Conservation (phyloP, 2,113 vertebrate species). For the Anhinga rufa region DNA sequence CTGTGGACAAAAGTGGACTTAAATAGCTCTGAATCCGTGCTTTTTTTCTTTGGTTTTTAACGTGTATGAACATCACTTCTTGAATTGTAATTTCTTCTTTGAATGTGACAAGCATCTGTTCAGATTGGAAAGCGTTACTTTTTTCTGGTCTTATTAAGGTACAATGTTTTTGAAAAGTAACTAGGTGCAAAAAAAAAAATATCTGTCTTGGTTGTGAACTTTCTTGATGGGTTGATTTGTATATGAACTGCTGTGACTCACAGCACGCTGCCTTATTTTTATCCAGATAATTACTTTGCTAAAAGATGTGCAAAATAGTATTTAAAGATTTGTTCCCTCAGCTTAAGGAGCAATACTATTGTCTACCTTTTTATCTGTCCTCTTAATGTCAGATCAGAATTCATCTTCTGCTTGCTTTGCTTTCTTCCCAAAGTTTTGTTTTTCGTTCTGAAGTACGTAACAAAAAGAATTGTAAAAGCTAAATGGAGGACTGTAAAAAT, state of each 20-base stretch:
- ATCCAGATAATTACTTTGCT: constrained; percentile 30
- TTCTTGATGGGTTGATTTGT: constrained; percentile 1
- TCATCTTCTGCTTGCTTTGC: background rate
- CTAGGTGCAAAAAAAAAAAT: background rate
- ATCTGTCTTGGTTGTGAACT: background rate
- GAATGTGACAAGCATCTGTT: background rate
- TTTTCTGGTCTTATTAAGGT: background rate
- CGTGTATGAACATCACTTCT: background rate
- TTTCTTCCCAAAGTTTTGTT: background rate
- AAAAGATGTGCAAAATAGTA: background rate
- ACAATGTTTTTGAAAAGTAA: background rate
- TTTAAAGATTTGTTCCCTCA: background rate
- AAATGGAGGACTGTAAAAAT: background rate
- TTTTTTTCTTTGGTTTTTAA: background rate
- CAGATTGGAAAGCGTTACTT: background rate
- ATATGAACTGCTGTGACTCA: constrained; percentile 19
- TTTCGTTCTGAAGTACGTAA: background rate
- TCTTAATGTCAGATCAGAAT: background rate
- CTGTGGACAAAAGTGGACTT: background rate
- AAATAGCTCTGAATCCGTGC: background rate
- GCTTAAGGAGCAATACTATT: background rate
- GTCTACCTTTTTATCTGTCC: background rate
- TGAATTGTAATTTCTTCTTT: background rate
- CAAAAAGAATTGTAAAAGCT: background rate
- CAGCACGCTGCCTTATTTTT: background rate